Evolutionary conservation across 2,113 vertebrate genomes (phyloP).

Genomic region (Chaenocephalus aceratus): DNA sequence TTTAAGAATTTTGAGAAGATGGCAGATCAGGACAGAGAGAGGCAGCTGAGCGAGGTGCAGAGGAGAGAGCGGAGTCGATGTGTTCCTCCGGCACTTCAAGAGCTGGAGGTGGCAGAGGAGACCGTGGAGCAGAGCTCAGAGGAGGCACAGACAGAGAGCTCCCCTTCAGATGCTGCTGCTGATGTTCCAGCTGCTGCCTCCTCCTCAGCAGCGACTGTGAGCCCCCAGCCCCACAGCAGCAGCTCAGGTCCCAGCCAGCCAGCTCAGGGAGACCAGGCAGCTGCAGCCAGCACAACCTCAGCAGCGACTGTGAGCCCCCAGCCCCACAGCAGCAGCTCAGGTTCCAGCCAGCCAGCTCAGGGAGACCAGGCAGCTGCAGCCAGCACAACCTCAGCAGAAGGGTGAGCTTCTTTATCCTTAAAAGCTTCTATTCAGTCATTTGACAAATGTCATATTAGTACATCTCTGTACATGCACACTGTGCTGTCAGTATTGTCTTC

Average conservation of each 20-base stretch:
- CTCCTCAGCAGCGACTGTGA: not conserved
- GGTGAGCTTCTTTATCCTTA: slow-evolving; percentile 42
- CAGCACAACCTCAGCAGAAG: not conserved
- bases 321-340: not conserved
- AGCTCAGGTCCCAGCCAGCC: not conserved
- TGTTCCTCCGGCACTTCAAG: slow-evolving; percentile 56
- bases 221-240: not conserved
- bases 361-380: slow-evolving; percentile 47
- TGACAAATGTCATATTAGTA: too few relatives aligned
- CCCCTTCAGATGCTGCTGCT: not conserved
- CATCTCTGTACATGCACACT: too few relatives aligned
- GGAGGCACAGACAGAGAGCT: not conserved
- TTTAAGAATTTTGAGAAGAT: slow-evolving; percentile 71
- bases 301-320: not conserved
- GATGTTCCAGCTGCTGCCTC: slow-evolving; percentile 27
- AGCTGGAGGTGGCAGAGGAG: slow-evolving; percentile 67
- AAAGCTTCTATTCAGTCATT: not conserved
- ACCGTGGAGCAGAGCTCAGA: slow-evolving; percentile 8
- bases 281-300: slow-evolving; percentile 12
- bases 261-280: slow-evolving; percentile 33
- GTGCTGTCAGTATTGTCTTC: too few relatives aligned
- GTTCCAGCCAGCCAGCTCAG: not conserved
- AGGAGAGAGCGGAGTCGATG: slow-evolving; percentile 30
- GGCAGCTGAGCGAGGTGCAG: slow-evolving; percentile 42
- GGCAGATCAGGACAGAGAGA: slow-evolving; percentile 64